These are phyloP conservation scores for Heliocidaris erythrogramma DNA, from an alignment of 35 echinoderm and acorn worm species.

Conservation along the genomic window DNA sequence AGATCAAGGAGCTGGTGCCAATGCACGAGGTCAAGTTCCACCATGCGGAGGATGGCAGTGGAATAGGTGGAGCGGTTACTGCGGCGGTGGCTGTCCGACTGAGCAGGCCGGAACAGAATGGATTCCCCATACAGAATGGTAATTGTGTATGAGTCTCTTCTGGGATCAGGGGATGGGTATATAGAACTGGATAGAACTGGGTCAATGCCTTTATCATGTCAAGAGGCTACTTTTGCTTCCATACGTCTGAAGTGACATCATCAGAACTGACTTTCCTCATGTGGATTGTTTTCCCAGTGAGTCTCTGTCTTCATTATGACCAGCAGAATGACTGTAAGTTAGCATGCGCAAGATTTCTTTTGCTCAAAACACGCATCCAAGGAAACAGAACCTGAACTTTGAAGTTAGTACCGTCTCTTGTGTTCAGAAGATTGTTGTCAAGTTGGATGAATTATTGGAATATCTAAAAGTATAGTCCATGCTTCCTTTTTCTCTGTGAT, in stretches of 20 bases:
- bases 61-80: conserved; percentile 19
- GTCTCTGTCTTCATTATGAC: not conserved
- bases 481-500: not conserved
- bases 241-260: not conserved
- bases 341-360: not conserved
- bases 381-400: not conserved
- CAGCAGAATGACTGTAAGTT: not conserved
- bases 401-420: not conserved
- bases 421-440: not conserved
- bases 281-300: not conserved
- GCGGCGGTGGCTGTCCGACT: conserved; percentile 34
- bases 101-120: not conserved
- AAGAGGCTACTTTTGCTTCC: not conserved
- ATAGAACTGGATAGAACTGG: not conserved
- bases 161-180: not conserved
- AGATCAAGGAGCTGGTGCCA: conserved; percentile 36
- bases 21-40: conserved; percentile 5
- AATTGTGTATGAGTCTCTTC: not conserved
- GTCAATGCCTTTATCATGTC: not conserved
- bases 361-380: not conserved
- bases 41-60: conserved; percentile 27
- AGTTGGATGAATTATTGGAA: not conserved
- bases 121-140: not conserved
- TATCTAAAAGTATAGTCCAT: not conserved
- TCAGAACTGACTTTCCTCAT: not conserved